Percentiles rank a stretch among this genome's conserved stretches.
These are phyloP conservation scores for Pterophyllum scalare DNA, from an alignment of 2,113 vertebrate genomes.

Conservation along the genomic window DNA sequence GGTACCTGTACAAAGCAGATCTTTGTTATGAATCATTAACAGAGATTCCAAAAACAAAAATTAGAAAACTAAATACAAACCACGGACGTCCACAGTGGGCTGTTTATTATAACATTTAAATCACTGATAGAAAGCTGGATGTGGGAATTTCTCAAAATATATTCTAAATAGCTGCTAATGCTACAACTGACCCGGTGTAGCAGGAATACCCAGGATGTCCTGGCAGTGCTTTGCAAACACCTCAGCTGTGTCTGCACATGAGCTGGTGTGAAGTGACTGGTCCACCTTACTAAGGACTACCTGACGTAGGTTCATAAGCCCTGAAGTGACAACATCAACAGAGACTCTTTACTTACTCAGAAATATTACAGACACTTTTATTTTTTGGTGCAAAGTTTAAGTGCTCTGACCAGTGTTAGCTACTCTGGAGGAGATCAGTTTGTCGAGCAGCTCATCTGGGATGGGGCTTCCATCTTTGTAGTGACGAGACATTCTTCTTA, in stretches of 20 bases:
- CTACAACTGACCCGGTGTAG: slow-evolving; percentile 86
- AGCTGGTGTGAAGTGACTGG: slow-evolving; percentile 87
- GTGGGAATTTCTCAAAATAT: not conserved
- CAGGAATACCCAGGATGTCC: slow-evolving; percentile 91
- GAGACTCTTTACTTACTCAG: not conserved
- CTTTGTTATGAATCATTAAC: not conserved
- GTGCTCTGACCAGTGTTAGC: slow-evolving; percentile 90
- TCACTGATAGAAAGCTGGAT: not conserved
- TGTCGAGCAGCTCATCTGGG: slow-evolving; percentile 85
- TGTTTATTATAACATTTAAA: not conserved
- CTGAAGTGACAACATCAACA: slow-evolving; percentile 67
- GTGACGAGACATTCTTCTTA: slow-evolving; percentile 90
- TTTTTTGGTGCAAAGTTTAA: not conserved
- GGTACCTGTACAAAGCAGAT: slow-evolving; percentile 66
- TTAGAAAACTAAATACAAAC: not conserved
- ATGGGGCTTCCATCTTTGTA: slow-evolving; percentile 88
- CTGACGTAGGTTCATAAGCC: slow-evolving; percentile 92
- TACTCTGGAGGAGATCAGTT: slow-evolving; percentile 90
- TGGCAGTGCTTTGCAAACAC: slow-evolving; percentile 88
- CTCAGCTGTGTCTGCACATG: slow-evolving; percentile 82
- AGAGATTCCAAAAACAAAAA: not conserved
- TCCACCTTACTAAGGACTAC: slow-evolving; percentile 95
- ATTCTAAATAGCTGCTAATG: not conserved
- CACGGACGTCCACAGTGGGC: not conserved
- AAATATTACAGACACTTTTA: not conserved